Evolutionary conservation across 2,797 vertebrate species (phyloP), one percentile per base, ranked within the genome.

Genomic region (Sebastes aleutianus): DNA sequence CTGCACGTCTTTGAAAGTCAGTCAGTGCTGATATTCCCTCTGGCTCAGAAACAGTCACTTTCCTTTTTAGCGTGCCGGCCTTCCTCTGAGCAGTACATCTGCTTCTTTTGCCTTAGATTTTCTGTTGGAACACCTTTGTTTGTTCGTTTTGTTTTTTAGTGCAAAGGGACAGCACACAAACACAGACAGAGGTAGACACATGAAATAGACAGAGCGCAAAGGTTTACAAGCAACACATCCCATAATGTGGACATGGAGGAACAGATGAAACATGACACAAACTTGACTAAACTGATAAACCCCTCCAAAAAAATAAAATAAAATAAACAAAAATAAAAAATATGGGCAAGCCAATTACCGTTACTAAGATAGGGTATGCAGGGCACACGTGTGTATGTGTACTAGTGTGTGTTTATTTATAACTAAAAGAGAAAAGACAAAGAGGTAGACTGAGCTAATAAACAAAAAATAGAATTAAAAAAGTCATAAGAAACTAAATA

Each of bases 21-120:
- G 5, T 68, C 43, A 47, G 16, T 8, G 34, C 66, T 57, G 24
- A 66, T 58, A 27, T 76, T 87, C 71, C 81, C 78, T 65, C 64
- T 36, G 39, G 14, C 83, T 56, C 63, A 53, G 73, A 39, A 53
- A 64, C 70, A 6, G 22, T 50, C 22, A 1, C 20, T 66, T 53
- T 76, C 11, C 31, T 80, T 61, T 67, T 73, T 47, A 57, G 9
- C 26, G 0, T 14, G n/a, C 36, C 14, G 14, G 7, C 29, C 56
- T 36, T 67, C 10, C 6, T 32, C 50, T 18, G 36, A 71, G 34
- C 50, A 32, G 62, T 8, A 14, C 18, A 39, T 65, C 11, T 59
- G 26, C 59, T 24, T 70, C n/a, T 43, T 50, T 61, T 56, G 27
- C 43, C 36, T 39, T 9, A 1, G 16, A 31, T 20, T 53, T 11